These are phyloP conservation scores for Machimus atricapillus DNA, from an alignment of 2,888 invertebrate species.

Conservation along the genomic window DNA sequence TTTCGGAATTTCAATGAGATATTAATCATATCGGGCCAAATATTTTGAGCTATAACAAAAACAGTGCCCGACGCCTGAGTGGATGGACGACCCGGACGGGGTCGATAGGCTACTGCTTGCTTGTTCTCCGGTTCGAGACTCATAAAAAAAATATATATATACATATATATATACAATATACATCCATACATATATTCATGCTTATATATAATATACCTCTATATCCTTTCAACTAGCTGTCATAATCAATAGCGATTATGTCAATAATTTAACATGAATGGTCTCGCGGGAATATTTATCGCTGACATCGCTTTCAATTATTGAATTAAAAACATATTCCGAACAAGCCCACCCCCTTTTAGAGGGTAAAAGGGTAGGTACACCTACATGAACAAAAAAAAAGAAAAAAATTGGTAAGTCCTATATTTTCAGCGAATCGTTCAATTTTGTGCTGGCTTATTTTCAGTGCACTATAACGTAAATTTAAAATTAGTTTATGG, in stretches of 20 bases:
- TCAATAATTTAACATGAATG: conserved; percentile 13
- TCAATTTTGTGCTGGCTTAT: neutral
- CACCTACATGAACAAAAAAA: neutral
- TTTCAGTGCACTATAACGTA: neutral
- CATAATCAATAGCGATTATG: conserved; percentile 21
- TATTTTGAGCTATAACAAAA: conserved; percentile 2
- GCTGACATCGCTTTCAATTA: conserved; percentile 14
- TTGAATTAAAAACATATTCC: conserved; percentile 8
- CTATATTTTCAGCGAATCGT: neutral
- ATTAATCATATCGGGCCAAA: conserved; percentile 5
- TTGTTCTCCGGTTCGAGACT: neutral
- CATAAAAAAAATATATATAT: neutral
- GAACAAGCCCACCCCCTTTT: neutral
- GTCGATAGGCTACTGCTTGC: neutral
- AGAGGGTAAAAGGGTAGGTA: neutral
- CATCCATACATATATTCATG: neutral
- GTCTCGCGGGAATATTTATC: neutral
- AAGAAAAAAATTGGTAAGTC: neutral
- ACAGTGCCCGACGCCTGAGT: neutral
- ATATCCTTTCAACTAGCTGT: conserved; percentile 6
- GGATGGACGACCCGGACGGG: neutral
- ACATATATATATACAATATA: neutral
- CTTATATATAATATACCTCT: neutral
- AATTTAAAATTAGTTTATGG: neutral
- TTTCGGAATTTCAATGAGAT: conserved; percentile 20